phyloP scores from a whole-genome alignment of 2,113 vertebrate species.

The Atlantisia rogersi region DNA sequence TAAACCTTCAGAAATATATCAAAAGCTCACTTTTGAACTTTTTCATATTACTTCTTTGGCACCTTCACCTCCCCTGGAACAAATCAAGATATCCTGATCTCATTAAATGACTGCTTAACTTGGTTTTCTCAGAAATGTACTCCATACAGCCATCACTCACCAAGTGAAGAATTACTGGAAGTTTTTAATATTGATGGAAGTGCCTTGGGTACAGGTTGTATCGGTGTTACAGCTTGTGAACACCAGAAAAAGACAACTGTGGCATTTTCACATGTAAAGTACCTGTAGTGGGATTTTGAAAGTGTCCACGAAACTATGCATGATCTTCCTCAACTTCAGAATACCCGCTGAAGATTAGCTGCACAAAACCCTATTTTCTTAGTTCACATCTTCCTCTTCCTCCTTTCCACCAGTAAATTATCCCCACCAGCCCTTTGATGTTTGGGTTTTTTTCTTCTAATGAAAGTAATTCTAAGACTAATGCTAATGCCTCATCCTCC shows the following conservation, averaged over 20 bases:
- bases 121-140: not conserved
- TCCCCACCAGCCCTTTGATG: not conserved
- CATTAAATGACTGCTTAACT: not conserved
- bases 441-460: not conserved
- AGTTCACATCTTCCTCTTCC: not conserved
- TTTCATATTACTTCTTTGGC: not conserved
- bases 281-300: not conserved
- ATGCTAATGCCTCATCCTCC: not conserved
- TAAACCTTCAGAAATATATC: constrained; percentile 8
- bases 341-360: not conserved
- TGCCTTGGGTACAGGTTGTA: not conserved
- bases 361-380: not conserved
- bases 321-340: not conserved
- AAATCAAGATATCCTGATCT: constrained; percentile 3
- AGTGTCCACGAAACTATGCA: not conserved
- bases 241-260: not conserved
- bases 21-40: constrained; percentile 21
- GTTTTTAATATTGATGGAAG: not conserved
- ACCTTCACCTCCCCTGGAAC: not conserved
- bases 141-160: not conserved
- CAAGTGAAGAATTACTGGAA: not conserved
- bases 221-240: not conserved
- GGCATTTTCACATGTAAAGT: not conserved
- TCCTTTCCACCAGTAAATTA: not conserved
- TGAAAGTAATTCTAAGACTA: not conserved